phyloP scores from a whole-genome alignment of 2,113 vertebrate genomes.

The Takifugu flavidus region DNA sequence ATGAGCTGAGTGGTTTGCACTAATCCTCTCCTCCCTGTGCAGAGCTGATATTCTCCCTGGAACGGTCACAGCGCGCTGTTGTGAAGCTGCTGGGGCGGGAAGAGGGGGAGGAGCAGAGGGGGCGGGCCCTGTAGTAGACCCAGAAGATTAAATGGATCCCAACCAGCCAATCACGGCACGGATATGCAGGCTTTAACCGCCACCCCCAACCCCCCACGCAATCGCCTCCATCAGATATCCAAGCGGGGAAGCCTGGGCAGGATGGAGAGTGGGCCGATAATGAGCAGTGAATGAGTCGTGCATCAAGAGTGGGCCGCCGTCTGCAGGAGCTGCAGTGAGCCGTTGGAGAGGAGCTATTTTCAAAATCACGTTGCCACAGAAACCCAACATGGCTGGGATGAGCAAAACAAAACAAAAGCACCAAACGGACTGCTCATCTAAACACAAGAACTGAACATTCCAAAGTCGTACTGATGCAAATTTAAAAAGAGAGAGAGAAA shows the following conservation, averaged over 20 bases:
- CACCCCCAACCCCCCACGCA: conserved; percentile 61
- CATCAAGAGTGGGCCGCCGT: conserved; percentile 62
- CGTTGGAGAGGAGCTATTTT: conserved; percentile 62
- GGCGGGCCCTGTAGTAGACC: conserved; percentile 70
- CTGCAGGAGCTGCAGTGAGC: conserved; percentile 49
- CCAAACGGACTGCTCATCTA: too few relatives aligned
- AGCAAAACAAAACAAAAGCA: too few relatives aligned
- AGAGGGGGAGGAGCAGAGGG: conserved; percentile 70
- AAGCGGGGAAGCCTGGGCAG: conserved; percentile 60
- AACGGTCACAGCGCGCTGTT: conserved; percentile 76
- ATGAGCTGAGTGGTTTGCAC: conserved; percentile 72
- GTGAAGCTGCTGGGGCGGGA: conserved; percentile 63
- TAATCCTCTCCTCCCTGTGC: conserved; percentile 79
- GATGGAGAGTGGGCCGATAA: conserved; percentile 74
- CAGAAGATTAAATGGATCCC: conserved; percentile 78
- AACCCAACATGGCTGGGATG: conserved; percentile 20
- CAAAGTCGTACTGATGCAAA: too few relatives aligned
- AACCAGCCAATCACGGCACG: conserved; percentile 79
- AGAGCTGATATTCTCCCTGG: conserved; percentile 81
- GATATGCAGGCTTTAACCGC: conserved; percentile 66
- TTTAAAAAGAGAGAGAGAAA: too few relatives aligned
- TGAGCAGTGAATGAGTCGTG: conserved; percentile 76
- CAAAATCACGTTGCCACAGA: conserved; percentile 64
- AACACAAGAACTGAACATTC: too few relatives aligned
- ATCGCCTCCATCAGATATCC: conserved; percentile 53